These are phyloP conservation scores for Bombus terrestris DNA, from an alignment of 1,140 invertebrate species.

Conservation along the genomic window DNA sequence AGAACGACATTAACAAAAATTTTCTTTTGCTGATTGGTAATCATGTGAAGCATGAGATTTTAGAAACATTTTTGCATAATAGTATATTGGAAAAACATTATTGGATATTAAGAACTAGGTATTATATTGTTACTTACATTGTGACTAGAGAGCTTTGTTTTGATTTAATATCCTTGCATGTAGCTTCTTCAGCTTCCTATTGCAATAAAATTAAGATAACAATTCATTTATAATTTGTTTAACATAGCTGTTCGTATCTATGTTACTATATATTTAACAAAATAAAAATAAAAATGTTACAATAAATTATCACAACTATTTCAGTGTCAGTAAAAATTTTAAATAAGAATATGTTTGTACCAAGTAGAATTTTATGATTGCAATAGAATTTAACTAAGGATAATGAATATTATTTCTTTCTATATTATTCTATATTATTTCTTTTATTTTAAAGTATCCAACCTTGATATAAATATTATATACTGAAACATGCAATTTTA, in stretches of 20 bases:
- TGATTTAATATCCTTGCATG: slow-evolving; percentile 54
- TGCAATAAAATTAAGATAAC: slow-evolving; percentile 4
- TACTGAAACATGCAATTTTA: slow-evolving; percentile 18
- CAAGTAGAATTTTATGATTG: background rate
- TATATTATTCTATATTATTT: background rate
- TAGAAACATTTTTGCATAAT: background rate
- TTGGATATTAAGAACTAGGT: background rate
- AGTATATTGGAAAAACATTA: background rate
- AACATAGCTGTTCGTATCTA: background rate
- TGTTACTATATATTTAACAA: background rate
- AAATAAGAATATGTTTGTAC: background rate
- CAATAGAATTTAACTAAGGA: background rate
- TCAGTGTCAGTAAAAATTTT: background rate
- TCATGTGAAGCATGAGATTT: background rate
- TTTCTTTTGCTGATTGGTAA: too few species aligned
- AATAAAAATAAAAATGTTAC: background rate
- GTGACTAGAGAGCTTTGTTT: slow-evolving; percentile 85
- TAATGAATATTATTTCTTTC: background rate
- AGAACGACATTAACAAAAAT: background rate
- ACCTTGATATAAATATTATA: slow-evolving; percentile 24
- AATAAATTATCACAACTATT: background rate
- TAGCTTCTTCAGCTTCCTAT: background rate
- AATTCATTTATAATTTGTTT: background rate
- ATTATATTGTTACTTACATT: slow-evolving; percentile 82
- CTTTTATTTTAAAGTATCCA: background rate